Evolutionary conservation across 2,888 invertebrate species (phyloP).

Genomic region (Ochropleura plecta): DNA sequence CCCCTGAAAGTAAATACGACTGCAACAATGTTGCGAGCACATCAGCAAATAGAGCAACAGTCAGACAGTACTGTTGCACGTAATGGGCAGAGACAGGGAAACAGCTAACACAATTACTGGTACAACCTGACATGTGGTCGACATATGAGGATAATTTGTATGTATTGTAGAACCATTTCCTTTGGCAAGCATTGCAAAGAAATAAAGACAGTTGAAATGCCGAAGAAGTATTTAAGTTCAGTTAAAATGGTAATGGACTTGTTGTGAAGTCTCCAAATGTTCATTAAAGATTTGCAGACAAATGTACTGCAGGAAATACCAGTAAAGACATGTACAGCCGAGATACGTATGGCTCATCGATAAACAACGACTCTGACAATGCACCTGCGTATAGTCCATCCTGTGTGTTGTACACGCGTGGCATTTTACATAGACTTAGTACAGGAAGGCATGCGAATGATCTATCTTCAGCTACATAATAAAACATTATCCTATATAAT

Average conservation of each 20-base stretch:
- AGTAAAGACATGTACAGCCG: conserved; percentile 6
- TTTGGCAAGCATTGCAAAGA: background rate
- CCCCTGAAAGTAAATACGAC: conserved; percentile 23
- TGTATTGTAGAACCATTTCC: conserved; percentile 4
- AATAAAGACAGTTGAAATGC: background rate
- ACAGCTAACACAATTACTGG: conserved; percentile 56
- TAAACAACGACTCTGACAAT: conserved; percentile 22
- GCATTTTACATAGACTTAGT: conserved; percentile 12
- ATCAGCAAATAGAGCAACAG: conserved; percentile 37
- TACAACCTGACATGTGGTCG: conserved; percentile 48
- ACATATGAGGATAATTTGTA: conserved; percentile 34
- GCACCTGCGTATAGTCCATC: conserved; percentile 40
- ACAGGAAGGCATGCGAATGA: conserved; percentile 23
- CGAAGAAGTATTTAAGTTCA: background rate
- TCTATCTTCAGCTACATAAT: conserved; percentile 16
- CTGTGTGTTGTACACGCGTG: conserved; percentile 21
- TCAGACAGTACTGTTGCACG: background rate
- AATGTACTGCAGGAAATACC: conserved; percentile 10
- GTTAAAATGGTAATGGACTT: background rate
- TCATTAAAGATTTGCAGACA: background rate
- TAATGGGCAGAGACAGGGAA: conserved; percentile 52
- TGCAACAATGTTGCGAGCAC: conserved; percentile 57
- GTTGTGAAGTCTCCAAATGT: background rate
- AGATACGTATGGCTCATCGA: conserved; percentile 12
- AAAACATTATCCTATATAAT: conserved; percentile 3